Conservation (phyloP, 2,113 vertebrate species). For the Atrichornis clamosus region DNA sequence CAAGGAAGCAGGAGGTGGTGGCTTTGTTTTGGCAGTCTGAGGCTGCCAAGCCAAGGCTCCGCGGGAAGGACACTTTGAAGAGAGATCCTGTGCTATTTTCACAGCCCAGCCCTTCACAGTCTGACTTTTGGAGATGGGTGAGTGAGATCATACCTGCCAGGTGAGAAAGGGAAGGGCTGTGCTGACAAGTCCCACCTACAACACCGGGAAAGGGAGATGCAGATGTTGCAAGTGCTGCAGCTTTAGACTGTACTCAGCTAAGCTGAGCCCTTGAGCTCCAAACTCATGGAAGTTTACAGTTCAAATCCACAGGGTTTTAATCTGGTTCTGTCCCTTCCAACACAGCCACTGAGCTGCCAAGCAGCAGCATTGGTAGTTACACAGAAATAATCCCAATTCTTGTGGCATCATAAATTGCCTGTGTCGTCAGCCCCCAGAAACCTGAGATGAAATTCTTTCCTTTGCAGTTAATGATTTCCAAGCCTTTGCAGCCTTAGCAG, state of each 20-base stretch:
- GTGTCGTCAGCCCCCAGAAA: slow-evolving; percentile 50
- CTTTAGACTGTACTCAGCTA: not conserved
- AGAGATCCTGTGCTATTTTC: not conserved
- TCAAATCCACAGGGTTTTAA: not conserved
- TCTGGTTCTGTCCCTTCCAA: slow-evolving; percentile 8
- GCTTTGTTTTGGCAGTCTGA: not conserved
- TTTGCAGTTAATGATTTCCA: slow-evolving; percentile 41
- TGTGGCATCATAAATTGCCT: slow-evolving; percentile 44
- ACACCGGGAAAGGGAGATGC: not conserved
- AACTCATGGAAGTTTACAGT: not conserved
- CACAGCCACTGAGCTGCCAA: slow-evolving; percentile 11
- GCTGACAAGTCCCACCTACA: not conserved
- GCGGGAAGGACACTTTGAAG: not conserved
- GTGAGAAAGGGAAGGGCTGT: not conserved
- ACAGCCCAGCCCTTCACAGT: not conserved
- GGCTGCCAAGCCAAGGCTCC: not conserved
- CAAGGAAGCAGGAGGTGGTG: not conserved
- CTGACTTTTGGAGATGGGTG: not conserved
- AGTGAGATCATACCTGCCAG: not conserved
- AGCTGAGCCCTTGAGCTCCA: not conserved
- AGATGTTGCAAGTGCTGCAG: not conserved
- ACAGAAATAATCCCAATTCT: slow-evolving; percentile 31
- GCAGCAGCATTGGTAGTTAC: slow-evolving; percentile 24
- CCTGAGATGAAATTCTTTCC: not conserved
- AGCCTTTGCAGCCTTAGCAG: not conserved